Evolutionary conservation across 2,113 vertebrate species (phyloP).

Genomic region (Epinephelus lanceolatus): DNA sequence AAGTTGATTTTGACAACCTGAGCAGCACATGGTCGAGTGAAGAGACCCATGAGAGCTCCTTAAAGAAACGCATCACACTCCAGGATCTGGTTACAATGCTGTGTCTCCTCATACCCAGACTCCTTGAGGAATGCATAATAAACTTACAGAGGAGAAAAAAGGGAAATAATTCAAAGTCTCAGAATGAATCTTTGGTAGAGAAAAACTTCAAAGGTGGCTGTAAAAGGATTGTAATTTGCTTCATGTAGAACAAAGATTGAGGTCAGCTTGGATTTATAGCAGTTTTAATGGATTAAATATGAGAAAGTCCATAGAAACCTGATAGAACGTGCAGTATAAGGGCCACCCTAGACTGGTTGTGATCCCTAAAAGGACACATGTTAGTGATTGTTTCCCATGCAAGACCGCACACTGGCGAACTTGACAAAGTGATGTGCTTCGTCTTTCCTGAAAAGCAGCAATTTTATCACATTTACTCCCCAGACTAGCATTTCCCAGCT

Average conservation of each 20-base stretch:
- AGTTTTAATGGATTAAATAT: not conserved
- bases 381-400: not conserved
- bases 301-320: not conserved
- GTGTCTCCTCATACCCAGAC: conserved; percentile 27
- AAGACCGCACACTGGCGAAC: not conserved
- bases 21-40: conserved; percentile 49
- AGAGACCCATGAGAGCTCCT: conserved; percentile 56
- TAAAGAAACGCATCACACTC: conserved; percentile 59
- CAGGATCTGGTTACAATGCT: conserved; percentile 48
- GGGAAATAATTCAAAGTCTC: conserved; percentile 5
- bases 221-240: not conserved
- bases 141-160: not conserved
- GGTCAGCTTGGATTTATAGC: not conserved
- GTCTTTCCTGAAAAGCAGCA: too few relatives aligned
- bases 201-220: not conserved
- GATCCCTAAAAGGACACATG: not conserved
- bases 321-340: not conserved
- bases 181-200: not conserved
- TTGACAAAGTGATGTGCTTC: too few relatives aligned
- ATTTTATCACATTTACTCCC: not conserved
- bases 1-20: conserved; percentile 47
- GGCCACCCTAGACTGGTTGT: too few relatives aligned
- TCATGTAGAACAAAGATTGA: conserved; percentile 5
- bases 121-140: conserved; percentile 33
- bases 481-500: too few relatives aligned